Conservation (phyloP, 1,140 invertebrate genomes). For the Epicauta chinensis region DNA sequence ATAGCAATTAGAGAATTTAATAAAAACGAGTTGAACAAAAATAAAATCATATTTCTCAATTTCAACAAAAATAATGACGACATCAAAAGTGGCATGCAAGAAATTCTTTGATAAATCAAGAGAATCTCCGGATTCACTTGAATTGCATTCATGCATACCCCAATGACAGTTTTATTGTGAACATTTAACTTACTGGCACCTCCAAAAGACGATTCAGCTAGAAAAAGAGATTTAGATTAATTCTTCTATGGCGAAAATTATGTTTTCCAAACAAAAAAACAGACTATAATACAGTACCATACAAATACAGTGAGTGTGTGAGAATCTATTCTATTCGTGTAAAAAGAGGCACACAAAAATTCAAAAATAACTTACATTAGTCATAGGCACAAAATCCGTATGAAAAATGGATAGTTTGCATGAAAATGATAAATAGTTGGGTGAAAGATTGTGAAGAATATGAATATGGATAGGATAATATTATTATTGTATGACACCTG, state of each 20-base stretch:
- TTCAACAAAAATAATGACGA: background rate
- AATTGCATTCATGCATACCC: no score
- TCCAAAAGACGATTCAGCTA: constrained; percentile 77
- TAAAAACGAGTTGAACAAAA: background rate
- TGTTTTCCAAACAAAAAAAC: background rate
- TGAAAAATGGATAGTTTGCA: constrained; percentile 26
- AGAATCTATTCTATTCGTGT: constrained; percentile 29
- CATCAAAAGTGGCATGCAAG: no score
- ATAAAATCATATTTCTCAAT: background rate
- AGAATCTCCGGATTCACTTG: no score
- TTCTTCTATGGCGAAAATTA: background rate
- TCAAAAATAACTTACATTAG: constrained; percentile 35
- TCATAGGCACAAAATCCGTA: constrained; percentile 30
- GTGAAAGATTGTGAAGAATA: constrained; percentile 7
- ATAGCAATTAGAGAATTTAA: background rate
- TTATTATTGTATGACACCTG: background rate
- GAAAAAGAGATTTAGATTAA: constrained; percentile 14
- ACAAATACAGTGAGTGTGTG: constrained; percentile 18
- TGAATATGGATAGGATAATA: background rate
- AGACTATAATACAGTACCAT: constrained; percentile 15
- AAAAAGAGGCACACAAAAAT: constrained; percentile 28
- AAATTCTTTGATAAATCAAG: no score
- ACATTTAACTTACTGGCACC: constrained; percentile 72
- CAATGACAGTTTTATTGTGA: constrained; percentile 3
- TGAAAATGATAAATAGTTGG: constrained; percentile 29